phyloP scores from a whole-genome alignment of 2,797 vertebrate species.

The Bradypus variegatus region DNA sequence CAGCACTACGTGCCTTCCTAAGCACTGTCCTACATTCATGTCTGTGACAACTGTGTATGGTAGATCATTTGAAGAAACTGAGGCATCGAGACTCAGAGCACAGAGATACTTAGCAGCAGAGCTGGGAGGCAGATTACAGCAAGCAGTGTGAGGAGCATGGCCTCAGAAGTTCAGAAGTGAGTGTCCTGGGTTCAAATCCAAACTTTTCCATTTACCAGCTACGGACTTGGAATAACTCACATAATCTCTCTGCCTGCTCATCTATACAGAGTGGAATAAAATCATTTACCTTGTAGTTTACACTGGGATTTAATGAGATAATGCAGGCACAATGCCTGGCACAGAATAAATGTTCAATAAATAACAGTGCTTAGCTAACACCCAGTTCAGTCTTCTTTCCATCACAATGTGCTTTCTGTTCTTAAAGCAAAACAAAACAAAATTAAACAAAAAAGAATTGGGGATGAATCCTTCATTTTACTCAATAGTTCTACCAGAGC shows the following conservation, averaged over 20 bases:
- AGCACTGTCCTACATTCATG: fast-evolving
- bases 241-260: background rate
- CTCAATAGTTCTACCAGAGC: background rate
- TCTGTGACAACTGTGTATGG: background rate
- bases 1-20: fast-evolving
- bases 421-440: background rate
- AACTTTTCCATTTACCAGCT: background rate
- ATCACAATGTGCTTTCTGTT: background rate
- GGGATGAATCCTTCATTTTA: background rate
- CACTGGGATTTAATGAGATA: background rate
- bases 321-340: background rate
- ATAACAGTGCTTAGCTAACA: background rate
- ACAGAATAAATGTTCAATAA: background rate
- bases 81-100: background rate
- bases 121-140: background rate
- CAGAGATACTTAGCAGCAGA: background rate
- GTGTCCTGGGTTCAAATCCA: background rate
- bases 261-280: fast-evolving
- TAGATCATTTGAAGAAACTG: background rate
- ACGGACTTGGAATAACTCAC: background rate
- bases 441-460: no score
- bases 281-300: background rate
- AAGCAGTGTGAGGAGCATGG: fast-evolving
- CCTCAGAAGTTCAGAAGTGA: background rate
- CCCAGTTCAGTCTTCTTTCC: background rate